These are phyloP conservation scores for Heteropelma amictum DNA, from an alignment of 2,888 invertebrate species.

Conservation along the genomic window DNA sequence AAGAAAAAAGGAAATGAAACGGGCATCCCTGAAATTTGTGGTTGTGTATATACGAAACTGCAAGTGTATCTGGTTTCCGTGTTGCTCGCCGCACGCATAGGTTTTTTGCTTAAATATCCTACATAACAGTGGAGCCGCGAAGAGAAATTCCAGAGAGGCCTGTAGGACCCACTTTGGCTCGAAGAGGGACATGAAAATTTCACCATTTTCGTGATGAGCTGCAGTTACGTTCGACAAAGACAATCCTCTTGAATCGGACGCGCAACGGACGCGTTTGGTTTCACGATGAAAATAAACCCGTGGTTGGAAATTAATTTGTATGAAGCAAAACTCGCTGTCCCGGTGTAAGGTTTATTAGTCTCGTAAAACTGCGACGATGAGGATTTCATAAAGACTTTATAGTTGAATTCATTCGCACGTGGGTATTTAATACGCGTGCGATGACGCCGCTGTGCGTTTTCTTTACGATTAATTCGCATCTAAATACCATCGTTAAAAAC, in stretches of 20 bases:
- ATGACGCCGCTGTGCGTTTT: constrained; percentile 6
- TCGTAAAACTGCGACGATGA: constrained; percentile 60
- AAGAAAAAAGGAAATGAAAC: constrained; percentile 6
- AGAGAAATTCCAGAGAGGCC: constrained; percentile 34
- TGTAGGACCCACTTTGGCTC: constrained; percentile 11
- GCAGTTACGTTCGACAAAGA: constrained; percentile 37
- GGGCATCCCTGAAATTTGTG: constrained; percentile 8
- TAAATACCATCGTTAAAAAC: constrained; percentile 58
- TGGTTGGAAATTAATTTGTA: constrained; percentile 48
- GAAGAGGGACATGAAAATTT: constrained; percentile 11
- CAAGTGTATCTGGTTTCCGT: constrained; percentile 40
- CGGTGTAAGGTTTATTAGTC: constrained; percentile 59
- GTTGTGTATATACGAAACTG: constrained; percentile 27
- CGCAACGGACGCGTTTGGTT: neutral
- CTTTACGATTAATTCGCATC: constrained; percentile 59
- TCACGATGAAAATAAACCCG: constrained; percentile 13
- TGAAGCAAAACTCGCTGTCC: constrained; percentile 40
- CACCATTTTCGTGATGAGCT: constrained; percentile 44
- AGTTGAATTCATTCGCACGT: constrained; percentile 35
- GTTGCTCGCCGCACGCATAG: constrained; percentile 4
- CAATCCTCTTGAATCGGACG: constrained; percentile 37
- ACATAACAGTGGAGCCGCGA: constrained; percentile 18
- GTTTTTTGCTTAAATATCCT: neutral
- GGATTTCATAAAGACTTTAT: constrained; percentile 58
- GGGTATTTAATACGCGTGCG: constrained; percentile 2